Percentiles rank a stretch among this genome's conserved stretches.
Evolutionary conservation across 2,888 invertebrate species (phyloP).

Genomic region (Lissonota sp.): DNA sequence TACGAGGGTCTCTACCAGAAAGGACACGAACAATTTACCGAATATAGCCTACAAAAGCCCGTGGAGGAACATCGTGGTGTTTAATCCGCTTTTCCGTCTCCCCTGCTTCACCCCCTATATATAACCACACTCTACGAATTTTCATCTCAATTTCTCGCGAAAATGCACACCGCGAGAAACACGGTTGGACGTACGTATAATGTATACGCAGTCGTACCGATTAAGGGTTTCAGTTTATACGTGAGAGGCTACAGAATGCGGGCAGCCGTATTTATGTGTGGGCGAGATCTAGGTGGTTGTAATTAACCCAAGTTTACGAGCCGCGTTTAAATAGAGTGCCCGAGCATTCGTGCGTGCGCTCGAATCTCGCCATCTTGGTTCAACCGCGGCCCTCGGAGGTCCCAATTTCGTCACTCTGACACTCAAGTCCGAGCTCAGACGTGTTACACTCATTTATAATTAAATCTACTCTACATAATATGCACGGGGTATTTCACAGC

Average conservation of each 20-base stretch:
- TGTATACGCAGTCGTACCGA: slow-evolving; percentile 33
- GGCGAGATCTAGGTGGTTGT: slow-evolving; percentile 28
- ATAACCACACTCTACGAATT: slow-evolving; percentile 42
- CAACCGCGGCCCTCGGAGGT: not conserved
- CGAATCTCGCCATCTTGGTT: slow-evolving; percentile 22
- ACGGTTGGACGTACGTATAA: slow-evolving; percentile 41
- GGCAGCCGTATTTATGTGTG: slow-evolving; percentile 23
- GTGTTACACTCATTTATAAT: no score
- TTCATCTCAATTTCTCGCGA: slow-evolving; percentile 48
- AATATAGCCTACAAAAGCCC: slow-evolving; percentile 63
- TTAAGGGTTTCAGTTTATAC: slow-evolving; percentile 5
- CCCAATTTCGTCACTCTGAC: not conserved
- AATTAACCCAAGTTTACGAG: slow-evolving; percentile 69
- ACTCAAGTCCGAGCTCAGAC: no score
- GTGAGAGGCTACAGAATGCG: not conserved
- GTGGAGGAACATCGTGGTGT: slow-evolving; percentile 67
- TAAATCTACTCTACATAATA: no score
- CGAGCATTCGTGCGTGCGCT: slow-evolving; percentile 57
- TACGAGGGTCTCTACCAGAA: slow-evolving; percentile 67
- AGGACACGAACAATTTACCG: slow-evolving; percentile 67
- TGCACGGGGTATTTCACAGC: no score
- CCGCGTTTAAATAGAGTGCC: slow-evolving; percentile 60
- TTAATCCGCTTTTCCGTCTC: slow-evolving; percentile 63
- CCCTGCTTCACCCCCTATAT: slow-evolving; percentile 32
- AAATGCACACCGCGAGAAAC: slow-evolving; percentile 29